phyloP scores from a whole-genome alignment of 2,113 vertebrate genomes.

The Morone chrysops region DNA sequence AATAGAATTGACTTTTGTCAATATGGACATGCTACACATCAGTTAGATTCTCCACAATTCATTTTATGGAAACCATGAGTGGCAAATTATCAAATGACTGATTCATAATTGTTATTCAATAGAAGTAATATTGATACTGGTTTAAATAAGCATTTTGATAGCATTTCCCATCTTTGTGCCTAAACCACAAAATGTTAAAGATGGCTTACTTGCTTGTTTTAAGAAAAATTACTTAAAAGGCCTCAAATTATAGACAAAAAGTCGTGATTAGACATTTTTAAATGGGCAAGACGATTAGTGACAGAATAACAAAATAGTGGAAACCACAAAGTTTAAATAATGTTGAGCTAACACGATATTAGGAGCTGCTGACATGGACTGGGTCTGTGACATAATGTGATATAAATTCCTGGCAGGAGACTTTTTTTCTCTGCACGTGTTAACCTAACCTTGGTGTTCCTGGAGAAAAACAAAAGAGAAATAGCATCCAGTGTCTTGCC shows the following conservation, averaged over 20 bases:
- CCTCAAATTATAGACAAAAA: not conserved
- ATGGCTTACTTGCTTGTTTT: not conserved
- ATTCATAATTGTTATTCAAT: too few species aligned
- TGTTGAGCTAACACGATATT: not conserved
- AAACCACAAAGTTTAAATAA: not conserved
- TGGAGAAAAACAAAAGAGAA: constrained; percentile 17
- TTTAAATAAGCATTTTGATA: too few species aligned
- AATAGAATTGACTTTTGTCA: too few species aligned
- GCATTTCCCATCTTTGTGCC: too few species aligned
- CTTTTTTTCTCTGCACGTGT: not conserved
- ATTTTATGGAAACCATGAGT: too few species aligned
- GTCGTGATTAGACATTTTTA: not conserved
- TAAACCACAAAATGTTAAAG: too few species aligned
- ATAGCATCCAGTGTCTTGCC: constrained; percentile 28
- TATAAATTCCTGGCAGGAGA: not conserved
- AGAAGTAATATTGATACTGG: too few species aligned
- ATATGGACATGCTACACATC: too few species aligned
- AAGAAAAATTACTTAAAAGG: not conserved
- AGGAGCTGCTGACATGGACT: too few species aligned
- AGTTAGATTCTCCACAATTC: too few species aligned
- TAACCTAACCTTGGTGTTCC: constrained; percentile 19
- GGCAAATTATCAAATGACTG: too few species aligned
- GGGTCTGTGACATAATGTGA: not conserved
- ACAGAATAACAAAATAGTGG: not conserved
- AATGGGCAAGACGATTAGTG: not conserved